phyloP scores from a whole-genome alignment of 1,140 invertebrate genomes.

The Eueides isabella region DNA sequence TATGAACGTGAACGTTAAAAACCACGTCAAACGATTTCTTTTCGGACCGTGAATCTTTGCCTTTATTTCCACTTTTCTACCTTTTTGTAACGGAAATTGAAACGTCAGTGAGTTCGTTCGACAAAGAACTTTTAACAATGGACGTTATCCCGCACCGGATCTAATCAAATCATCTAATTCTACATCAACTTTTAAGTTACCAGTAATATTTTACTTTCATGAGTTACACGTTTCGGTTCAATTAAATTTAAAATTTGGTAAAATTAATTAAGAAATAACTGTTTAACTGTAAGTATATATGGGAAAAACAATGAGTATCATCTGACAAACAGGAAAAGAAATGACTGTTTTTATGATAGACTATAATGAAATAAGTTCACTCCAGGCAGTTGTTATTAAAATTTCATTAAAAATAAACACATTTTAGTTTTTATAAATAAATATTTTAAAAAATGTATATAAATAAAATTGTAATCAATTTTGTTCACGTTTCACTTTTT shows the following conservation, averaged over 20 bases:
- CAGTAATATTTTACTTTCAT: slow-evolving; percentile 15
- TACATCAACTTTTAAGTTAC: slow-evolving; percentile 36
- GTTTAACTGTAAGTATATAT: too few relatives aligned
- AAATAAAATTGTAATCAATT: too few relatives aligned
- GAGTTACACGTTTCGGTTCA: not conserved
- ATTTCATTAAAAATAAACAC: too few relatives aligned
- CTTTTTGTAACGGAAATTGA: slow-evolving; percentile 53
- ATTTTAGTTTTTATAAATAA: too few relatives aligned
- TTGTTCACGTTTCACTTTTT: too few relatives aligned
- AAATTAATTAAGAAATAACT: too few relatives aligned
- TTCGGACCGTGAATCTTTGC: slow-evolving; percentile 27
- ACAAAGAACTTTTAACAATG: slow-evolving; percentile 52
- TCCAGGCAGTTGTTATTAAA: too few relatives aligned
- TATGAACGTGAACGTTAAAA: slow-evolving; percentile 8
- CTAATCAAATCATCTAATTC: slow-evolving; percentile 53
- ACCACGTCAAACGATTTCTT: slow-evolving; percentile 21
- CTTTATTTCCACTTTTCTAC: slow-evolving; percentile 45
- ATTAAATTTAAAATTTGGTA: not conserved
- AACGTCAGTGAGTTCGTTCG: slow-evolving; percentile 48
- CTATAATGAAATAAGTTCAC: too few relatives aligned
- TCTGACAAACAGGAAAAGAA: not conserved
- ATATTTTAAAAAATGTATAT: too few relatives aligned
- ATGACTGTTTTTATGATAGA: too few relatives aligned
- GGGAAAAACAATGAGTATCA: too few relatives aligned
- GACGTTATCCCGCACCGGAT: slow-evolving; percentile 46